phyloP scores from a whole-genome alignment of 1,140 invertebrate species.

The Doryteuthis pealeii region DNA sequence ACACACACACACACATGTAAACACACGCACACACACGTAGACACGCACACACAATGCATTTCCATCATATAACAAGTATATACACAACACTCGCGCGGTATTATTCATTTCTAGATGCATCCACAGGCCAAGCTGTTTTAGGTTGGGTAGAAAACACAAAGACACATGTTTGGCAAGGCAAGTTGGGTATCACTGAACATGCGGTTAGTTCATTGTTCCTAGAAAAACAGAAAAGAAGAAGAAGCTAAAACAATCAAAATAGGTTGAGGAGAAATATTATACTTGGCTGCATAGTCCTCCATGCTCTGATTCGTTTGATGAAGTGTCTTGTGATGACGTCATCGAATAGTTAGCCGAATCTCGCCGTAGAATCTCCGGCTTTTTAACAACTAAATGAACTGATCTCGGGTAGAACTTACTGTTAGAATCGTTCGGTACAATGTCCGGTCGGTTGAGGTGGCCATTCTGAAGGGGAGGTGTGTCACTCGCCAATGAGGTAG shows the following conservation, averaged over 20 bases:
- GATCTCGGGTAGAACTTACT: constrained; percentile 23
- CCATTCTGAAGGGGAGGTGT: constrained; percentile 8
- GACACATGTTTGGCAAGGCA: neutral
- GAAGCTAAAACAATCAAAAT: neutral
- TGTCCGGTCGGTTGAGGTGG: constrained; percentile 12
- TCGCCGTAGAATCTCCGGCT: constrained; percentile 35
- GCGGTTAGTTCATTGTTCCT: neutral
- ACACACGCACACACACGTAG: too few relatives aligned
- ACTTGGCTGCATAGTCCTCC: constrained; percentile 46
- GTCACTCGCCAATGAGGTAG: constrained; percentile 19
- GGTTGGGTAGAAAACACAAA: neutral
- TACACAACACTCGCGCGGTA: too few relatives aligned
- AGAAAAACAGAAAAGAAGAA: neutral
- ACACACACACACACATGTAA: neutral
- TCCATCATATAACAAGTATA: too few relatives aligned
- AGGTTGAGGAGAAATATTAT: constrained; percentile 19
- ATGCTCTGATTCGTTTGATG: constrained; percentile 48
- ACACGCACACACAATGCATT: too few relatives aligned
- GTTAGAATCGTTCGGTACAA: constrained; percentile 22
- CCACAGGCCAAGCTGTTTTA: too few relatives aligned
- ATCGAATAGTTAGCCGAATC: constrained; percentile 50
- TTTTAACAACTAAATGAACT: constrained; percentile 28
- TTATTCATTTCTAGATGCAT: too few relatives aligned
- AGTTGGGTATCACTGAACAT: neutral
- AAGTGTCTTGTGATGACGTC: constrained; percentile 46